A percentile compares a stretch with the other conserved stretches of the same genome.
Conservation (phyloP, 2,797 vertebrate genomes). For the Pantherophis alleghaniensis region DNA sequence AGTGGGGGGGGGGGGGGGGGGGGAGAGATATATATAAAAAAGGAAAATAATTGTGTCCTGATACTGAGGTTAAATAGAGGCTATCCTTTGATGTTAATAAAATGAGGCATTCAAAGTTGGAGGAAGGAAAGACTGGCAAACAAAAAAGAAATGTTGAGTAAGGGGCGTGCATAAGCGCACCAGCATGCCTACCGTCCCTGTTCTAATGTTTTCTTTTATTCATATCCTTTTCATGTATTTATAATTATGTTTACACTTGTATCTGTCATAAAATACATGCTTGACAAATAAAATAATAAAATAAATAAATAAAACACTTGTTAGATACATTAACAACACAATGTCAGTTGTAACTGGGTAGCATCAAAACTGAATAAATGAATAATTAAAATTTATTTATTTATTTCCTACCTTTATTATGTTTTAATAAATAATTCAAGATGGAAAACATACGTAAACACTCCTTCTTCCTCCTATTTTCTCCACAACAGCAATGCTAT, state of each 20-base stretch:
- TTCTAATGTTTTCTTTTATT: too few relatives aligned
- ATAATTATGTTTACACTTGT: too few relatives aligned
- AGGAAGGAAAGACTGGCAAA: not conserved
- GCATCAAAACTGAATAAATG: not conserved
- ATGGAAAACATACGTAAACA: not conserved
- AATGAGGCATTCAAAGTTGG: not conserved
- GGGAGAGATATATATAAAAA: not conserved
- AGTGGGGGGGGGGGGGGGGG: rapidly evolving
- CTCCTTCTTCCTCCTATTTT: not conserved
- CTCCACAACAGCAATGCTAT: not conserved
- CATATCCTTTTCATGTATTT: too few relatives aligned
- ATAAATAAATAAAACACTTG: not conserved
- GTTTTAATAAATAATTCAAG: too few relatives aligned
- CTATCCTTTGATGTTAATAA: not conserved
- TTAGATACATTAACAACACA: not conserved
- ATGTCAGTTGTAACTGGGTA: not conserved
- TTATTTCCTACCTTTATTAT: too few relatives aligned
- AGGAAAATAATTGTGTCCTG: too few relatives aligned
- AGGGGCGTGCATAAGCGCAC: too few relatives aligned
- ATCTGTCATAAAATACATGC: too few relatives aligned
- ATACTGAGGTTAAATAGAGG: not conserved
- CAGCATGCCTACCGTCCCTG: too few relatives aligned
- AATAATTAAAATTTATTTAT: not conserved
- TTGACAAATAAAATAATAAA: too few relatives aligned
- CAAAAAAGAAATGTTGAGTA: not conserved